Evolutionary conservation across 2,888 invertebrate species (phyloP), one percentile per base, ranked within the genome.

Genomic region (Syritta pipiens): DNA sequence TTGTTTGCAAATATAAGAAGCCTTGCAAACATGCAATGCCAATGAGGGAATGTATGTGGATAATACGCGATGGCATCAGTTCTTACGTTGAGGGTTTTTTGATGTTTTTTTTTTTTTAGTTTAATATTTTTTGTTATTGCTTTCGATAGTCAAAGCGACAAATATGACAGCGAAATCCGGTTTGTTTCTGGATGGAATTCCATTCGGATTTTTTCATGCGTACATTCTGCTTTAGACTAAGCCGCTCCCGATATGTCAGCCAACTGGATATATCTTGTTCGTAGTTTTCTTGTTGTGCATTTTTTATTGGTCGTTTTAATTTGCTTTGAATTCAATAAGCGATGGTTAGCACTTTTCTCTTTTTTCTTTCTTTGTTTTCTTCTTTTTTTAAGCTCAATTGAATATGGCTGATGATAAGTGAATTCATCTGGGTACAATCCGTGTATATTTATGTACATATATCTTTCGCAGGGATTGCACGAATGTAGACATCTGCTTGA

Each of bases 191-290:
- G 30, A 20, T 40, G 49, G 48, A 46, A 51, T 63, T 51, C 51
- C 49, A 63, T 63, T 51, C 49, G 40, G 28, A 51, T 63, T 63
- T 62, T 26, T 63, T 63, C 62, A 63, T 63, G 62, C 62, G 62
- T 63, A 40, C 28, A 51, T 63, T 51, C 62, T 12, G 40, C 49
- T 40, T 63, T 63, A 51, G 40, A 51, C 49, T 63, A 63, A 63
- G 62, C 62, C 49, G 62, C 49, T 63, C 28, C 62, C 40, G 40
- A 63, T 51, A 62, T 28, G 62, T 51, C 49, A 63, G n/a, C 20
- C 49, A 48, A 28, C 12, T 62, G 49, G 20, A 62, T 40, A 26
- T 28, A 40, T 62, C 62, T 37, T 51, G 62, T 49, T 60, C 35
- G 48, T 19, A 48, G 35, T 19, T 37, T 48, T 60, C 48, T 60